Evolutionary conservation across 1,140 invertebrate species (phyloP).

Genomic region (Cyrtorhinus lividipennis): DNA sequence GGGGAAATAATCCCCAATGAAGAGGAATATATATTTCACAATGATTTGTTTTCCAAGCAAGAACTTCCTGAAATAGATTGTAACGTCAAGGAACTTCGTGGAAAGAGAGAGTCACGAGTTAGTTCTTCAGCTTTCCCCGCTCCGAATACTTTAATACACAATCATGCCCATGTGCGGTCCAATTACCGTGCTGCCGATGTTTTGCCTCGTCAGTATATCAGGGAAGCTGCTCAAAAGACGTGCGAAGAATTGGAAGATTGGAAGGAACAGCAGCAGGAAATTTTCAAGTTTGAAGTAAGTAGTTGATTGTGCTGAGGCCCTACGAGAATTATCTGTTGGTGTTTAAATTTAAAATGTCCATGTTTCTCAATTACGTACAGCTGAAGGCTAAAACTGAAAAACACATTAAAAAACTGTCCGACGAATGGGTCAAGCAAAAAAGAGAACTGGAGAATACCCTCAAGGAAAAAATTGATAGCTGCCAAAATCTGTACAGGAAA

Average conservation of each 20-base stretch:
- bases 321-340: too few relatives aligned
- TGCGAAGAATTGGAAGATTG: constrained; percentile 37
- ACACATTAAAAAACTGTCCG: constrained; percentile 31
- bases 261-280: constrained; percentile 35
- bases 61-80: neutral
- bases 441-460: constrained; percentile 29
- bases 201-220: constrained; percentile 6
- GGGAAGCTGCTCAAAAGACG: constrained; percentile 33
- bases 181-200: neutral
- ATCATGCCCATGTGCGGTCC: neutral
- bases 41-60: neutral
- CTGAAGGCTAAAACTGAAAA: constrained; percentile 32
- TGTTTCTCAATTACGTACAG: constrained; percentile 24
- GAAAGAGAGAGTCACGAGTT: neutral
- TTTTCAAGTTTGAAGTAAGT: constrained; percentile 33
- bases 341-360: too few relatives aligned
- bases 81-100: neutral
- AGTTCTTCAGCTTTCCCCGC: neutral
- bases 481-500: constrained; percentile 8
- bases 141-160: neutral
- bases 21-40: neutral
- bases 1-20: neutral
- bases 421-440: constrained; percentile 32
- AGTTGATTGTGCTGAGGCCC: neutral
- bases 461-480: constrained; percentile 15